phyloP scores from a whole-genome alignment of 2,113 vertebrate species.

The Piaya cayana region DNA sequence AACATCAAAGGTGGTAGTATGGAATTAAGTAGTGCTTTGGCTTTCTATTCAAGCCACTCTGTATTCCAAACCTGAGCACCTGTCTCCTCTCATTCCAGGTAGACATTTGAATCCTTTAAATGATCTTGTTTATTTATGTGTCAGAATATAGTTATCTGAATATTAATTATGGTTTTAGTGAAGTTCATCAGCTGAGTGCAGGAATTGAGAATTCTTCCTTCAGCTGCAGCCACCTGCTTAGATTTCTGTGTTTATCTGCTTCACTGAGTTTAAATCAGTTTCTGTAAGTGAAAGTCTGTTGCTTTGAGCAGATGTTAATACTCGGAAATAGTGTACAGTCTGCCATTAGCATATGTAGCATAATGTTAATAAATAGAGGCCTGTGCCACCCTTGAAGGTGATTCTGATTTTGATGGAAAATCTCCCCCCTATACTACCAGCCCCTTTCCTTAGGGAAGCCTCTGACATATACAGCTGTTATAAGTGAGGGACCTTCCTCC shows the following conservation, averaged over 20 bases:
- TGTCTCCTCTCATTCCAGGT: slow-evolving; percentile 50
- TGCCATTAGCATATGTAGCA: slow-evolving; percentile 85
- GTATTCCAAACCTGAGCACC: background rate
- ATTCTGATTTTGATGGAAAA: slow-evolving; percentile 22
- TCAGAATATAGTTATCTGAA: slow-evolving; percentile 81
- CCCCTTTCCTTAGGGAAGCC: background rate
- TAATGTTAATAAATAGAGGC: slow-evolving; percentile 81
- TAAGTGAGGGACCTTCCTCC: slow-evolving; percentile 24
- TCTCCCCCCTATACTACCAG: background rate
- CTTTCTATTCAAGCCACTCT: slow-evolving; percentile 32
- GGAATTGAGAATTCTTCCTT: slow-evolving; percentile 79
- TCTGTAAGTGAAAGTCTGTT: slow-evolving; percentile 84
- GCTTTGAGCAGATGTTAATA: slow-evolving; percentile 84
- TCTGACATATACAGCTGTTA: background rate
- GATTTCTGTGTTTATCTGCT: slow-evolving; percentile 86
- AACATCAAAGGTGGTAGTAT: background rate
- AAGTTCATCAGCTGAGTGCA: slow-evolving; percentile 77
- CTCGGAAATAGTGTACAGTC: slow-evolving; percentile 82
- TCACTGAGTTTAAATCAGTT: slow-evolving; percentile 86
- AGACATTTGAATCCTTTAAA: slow-evolving; percentile 76
- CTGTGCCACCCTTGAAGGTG: slow-evolving; percentile 59
- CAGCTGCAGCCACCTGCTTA: slow-evolving; percentile 81
- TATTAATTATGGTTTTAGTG: slow-evolving; percentile 80
- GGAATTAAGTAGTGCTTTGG: background rate
- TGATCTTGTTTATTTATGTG: slow-evolving; percentile 76